Percentiles rank a stretch among this genome's conserved stretches.
These are phyloP conservation scores for Leptodactylus fallax DNA, from an alignment of 2,797 vertebrate species.

Conservation along the genomic window DNA sequence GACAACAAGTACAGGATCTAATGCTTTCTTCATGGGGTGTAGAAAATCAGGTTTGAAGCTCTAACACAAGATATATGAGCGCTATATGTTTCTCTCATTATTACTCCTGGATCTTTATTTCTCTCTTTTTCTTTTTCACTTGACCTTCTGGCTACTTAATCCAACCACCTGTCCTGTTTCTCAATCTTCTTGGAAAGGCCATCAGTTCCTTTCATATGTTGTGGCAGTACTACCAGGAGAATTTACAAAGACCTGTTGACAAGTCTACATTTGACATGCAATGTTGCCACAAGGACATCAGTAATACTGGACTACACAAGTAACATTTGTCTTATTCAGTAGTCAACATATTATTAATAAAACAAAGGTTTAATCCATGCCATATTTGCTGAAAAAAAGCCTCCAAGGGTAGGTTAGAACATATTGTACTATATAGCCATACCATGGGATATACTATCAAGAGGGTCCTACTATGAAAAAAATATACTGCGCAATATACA, in stretches of 20 bases:
- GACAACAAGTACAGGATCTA: background rate
- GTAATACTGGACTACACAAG: background rate
- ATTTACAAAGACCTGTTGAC: conserved; percentile 36
- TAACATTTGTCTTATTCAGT: background rate
- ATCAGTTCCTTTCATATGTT: conserved; percentile 34
- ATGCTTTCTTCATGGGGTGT: background rate
- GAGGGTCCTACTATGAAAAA: no score
- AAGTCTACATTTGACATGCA: background rate
- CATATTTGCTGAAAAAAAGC: no score
- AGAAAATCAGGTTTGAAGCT: conserved; percentile 21
- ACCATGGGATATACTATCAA: no score
- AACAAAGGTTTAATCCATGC: no score
- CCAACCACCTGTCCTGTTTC: conserved; percentile 55
- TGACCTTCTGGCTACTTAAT: conserved; percentile 54
- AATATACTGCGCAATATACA: no score
- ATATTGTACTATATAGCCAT: no score
- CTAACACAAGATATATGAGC: no score
- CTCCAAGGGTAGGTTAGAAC: no score
- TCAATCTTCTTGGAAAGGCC: conserved; percentile 47
- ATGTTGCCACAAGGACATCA: background rate
- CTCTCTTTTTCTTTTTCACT: conserved; percentile 26
- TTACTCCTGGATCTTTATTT: background rate
- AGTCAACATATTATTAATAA: background rate
- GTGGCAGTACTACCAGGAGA: conserved; percentile 28
- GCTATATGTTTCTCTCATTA: background rate